Percentiles rank a stretch among this genome's conserved stretches.
These are phyloP conservation scores for Neoseiulus cucumeris DNA, from an alignment of 1,140 invertebrate genomes.

Conservation along the genomic window DNA sequence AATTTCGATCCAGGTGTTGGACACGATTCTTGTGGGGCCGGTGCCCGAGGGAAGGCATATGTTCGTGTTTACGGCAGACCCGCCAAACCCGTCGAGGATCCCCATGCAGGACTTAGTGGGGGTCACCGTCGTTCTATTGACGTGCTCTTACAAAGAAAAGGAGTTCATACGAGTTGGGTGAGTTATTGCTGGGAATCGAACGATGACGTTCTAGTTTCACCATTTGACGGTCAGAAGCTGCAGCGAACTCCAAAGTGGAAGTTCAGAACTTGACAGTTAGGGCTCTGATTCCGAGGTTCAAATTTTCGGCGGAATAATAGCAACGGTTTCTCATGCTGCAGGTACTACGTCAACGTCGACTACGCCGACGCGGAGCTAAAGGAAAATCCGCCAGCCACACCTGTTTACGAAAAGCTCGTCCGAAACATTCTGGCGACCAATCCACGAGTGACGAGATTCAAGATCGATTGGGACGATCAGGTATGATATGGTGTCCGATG, in stretches of 20 bases:
- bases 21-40: slow-evolving; percentile 90
- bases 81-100: slow-evolving; percentile 78
- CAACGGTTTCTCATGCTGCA: background rate
- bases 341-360: slow-evolving; percentile 94
- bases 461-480: slow-evolving; percentile 86
- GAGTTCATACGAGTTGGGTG: slow-evolving; percentile 85
- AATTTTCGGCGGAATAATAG: too few species aligned
- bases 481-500: too few species aligned
- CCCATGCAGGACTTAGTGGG: slow-evolving; percentile 86
- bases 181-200: background rate
- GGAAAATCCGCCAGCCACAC: slow-evolving; percentile 78
- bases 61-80: slow-evolving; percentile 89
- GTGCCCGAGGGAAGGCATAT: slow-evolving; percentile 91
- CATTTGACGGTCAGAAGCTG: too few species aligned
- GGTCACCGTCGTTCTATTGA: slow-evolving; percentile 86
- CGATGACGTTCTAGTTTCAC: too few species aligned
- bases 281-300: too few species aligned
- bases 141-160: slow-evolving; percentile 74
- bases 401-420: slow-evolving; percentile 76
- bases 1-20: slow-evolving; percentile 28
- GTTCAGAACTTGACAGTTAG: too few species aligned
- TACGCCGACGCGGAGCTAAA: slow-evolving; percentile 77
- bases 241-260: too few species aligned
- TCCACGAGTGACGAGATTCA: slow-evolving; percentile 83
- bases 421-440: slow-evolving; percentile 83